These are phyloP conservation scores for Drosophila mauritiana DNA, from an alignment of 1,140 invertebrate genomes.

Conservation along the genomic window DNA sequence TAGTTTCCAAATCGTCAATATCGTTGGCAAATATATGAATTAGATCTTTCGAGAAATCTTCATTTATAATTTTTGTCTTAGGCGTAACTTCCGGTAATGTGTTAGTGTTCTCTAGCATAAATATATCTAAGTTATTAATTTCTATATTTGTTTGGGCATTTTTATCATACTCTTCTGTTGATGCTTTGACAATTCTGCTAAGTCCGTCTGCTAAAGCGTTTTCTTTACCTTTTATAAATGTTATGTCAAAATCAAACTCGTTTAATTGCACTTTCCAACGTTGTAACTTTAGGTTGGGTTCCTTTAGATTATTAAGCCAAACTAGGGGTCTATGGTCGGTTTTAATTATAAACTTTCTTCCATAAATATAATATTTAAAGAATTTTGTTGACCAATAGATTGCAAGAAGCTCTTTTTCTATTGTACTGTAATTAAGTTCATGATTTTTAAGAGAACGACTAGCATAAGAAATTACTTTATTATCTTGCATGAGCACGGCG, in stretches of 20 bases:
- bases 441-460: conserved; percentile 1
- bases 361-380: conserved; percentile 23
- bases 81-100: no score
- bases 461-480: conserved; percentile 1
- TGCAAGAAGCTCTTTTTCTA: neutral
- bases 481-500: conserved; percentile 16
- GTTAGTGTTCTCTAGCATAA: no score
- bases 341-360: conserved; percentile 14
- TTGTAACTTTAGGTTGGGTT: conserved; percentile 18
- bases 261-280: conserved; percentile 29
- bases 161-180: no score
- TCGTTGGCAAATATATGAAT: no score
- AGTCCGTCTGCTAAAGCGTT: no score
- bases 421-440: conserved; percentile 13
- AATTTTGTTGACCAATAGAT: conserved; percentile 6
- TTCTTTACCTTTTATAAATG: no score
- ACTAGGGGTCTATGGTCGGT: conserved; percentile 16
- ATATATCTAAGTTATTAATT: no score
- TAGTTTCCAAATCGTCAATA: no score
- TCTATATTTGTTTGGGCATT: no score
- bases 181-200: no score
- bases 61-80: no score
- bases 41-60: no score
- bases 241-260: conserved; percentile 33
- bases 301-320: conserved; percentile 32